phyloP scores from a whole-genome alignment of 2,113 vertebrate genomes.

The Menidia beryllina region DNA sequence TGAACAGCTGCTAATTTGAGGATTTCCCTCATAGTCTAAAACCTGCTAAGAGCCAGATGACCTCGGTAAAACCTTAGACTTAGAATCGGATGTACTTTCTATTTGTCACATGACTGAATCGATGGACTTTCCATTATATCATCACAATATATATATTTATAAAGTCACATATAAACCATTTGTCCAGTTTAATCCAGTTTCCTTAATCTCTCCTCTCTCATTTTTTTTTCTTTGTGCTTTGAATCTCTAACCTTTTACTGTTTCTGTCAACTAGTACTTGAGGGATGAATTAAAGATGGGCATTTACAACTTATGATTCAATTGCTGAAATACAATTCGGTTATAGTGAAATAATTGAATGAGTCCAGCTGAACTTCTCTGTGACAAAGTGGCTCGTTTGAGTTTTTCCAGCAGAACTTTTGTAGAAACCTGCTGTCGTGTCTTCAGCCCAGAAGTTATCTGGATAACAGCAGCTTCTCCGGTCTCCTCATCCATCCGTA shows the following conservation, averaged over 20 bases:
- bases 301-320: neutral
- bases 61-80: neutral
- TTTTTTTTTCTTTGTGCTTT: neutral
- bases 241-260: neutral
- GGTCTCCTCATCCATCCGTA: neutral
- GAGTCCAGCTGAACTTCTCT: neutral
- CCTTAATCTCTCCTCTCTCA: no score
- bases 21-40: neutral
- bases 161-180: no score
- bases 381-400: neutral
- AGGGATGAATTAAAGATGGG: neutral
- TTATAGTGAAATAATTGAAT: neutral
- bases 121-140: no score
- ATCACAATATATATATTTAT: no score
- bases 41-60: neutral
- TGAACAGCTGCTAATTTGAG: neutral
- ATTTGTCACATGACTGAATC: neutral
- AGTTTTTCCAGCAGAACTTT: no score
- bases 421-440: neutral
- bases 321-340: neutral
- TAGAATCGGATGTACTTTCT: neutral
- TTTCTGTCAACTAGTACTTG: no score
- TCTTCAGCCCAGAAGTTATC: neutral
- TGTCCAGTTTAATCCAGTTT: no score
- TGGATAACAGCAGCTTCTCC: neutral